Conservation (phyloP, 1,140 invertebrate species). For the Drosophila lacteicornis region DNA sequence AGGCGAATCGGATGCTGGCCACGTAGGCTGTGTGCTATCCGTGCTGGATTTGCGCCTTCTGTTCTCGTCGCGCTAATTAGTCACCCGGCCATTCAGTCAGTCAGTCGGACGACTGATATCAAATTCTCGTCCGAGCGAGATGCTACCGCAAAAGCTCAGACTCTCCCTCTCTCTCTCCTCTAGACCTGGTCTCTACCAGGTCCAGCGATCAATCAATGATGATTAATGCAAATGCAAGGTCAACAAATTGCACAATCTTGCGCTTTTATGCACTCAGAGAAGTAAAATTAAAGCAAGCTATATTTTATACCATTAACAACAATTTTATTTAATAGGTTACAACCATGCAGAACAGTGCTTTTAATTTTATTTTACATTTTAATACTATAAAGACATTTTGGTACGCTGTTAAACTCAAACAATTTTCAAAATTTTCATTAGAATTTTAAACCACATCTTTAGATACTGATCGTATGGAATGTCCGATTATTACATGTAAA, state of each 20-base stretch:
- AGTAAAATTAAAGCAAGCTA: background rate
- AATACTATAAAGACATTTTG: too few relatives aligned
- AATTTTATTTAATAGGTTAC: background rate
- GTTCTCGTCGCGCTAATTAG: slow-evolving; percentile 76
- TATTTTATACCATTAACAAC: background rate
- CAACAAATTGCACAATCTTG: slow-evolving; percentile 60
- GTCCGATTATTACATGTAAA: too few relatives aligned
- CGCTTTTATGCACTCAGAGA: slow-evolving; percentile 17
- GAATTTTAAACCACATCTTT: too few relatives aligned
- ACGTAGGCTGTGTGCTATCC: slow-evolving; percentile 36
- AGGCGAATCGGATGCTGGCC: slow-evolving; percentile 52
- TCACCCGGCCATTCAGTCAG: slow-evolving; percentile 61
- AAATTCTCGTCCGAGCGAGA: slow-evolving; percentile 52
- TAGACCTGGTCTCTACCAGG: slow-evolving; percentile 30
- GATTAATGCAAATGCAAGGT: slow-evolving; percentile 83
- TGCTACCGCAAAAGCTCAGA: slow-evolving; percentile 40
- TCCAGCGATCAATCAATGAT: slow-evolving; percentile 80
- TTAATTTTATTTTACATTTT: too few relatives aligned
- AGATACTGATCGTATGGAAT: too few relatives aligned
- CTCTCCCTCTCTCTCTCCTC: slow-evolving; percentile 16
- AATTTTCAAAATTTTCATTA: too few relatives aligned
- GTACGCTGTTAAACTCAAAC: too few relatives aligned
- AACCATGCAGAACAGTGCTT: too few relatives aligned
- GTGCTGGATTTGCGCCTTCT: slow-evolving; percentile 17
- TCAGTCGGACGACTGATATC: slow-evolving; percentile 54